Conservation (phyloP, 2,113 vertebrate species). For the Toxostoma redivivum region DNA sequence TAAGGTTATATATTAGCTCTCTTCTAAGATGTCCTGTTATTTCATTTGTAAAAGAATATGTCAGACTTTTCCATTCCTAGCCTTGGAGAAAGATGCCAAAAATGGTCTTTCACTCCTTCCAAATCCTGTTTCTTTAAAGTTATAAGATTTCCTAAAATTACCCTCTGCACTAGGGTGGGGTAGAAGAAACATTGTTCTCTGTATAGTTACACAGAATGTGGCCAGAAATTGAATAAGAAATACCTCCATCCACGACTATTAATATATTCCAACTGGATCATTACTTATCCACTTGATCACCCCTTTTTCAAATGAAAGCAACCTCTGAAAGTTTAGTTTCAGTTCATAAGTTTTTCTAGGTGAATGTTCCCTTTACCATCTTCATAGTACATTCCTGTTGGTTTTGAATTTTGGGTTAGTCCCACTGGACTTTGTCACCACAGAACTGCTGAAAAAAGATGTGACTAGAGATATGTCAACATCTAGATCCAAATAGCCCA, state of each 20-base stretch:
- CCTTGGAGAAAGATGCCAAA: background rate
- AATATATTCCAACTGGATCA: background rate
- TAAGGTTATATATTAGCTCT: background rate
- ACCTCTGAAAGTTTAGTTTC: background rate
- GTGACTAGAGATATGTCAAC: background rate
- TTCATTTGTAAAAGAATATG: background rate
- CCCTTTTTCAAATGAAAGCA: background rate
- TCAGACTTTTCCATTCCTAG: slow-evolving; percentile 22
- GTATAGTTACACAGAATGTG: background rate
- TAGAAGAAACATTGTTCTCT: background rate
- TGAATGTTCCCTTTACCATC: background rate
- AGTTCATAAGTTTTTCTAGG: background rate
- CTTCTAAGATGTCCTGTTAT: background rate
- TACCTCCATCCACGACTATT: background rate
- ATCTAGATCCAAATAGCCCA: background rate
- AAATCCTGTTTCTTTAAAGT: background rate
- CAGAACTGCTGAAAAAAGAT: background rate
- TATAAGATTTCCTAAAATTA: background rate
- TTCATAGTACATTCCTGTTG: background rate
- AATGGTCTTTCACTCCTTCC: background rate
- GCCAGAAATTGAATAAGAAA: background rate
- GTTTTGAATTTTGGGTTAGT: slow-evolving; percentile 2
- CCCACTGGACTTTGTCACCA: background rate
- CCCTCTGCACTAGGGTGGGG: background rate
- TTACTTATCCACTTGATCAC: background rate